phyloP scores from a whole-genome alignment of 1,140 invertebrate species.

The Agrypnia vestita region DNA sequence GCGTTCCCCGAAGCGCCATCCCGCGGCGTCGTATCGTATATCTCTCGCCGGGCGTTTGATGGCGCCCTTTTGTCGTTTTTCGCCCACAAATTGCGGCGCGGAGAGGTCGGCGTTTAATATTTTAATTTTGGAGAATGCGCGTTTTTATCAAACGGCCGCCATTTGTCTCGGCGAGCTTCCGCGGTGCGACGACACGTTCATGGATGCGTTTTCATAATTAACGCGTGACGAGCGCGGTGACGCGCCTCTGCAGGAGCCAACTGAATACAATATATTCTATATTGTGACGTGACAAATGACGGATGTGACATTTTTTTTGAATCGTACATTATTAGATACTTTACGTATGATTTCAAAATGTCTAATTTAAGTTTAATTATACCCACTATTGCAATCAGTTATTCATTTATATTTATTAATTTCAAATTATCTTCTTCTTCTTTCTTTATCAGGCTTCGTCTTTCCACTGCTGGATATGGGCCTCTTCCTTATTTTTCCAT shows the following conservation, averaged over 20 bases:
- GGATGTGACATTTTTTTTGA: background rate
- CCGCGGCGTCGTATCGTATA: constrained; percentile 25
- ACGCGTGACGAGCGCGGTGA: background rate
- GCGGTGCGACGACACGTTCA: background rate
- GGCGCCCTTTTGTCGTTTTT: constrained; percentile 12
- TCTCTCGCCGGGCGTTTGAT: constrained; percentile 21
- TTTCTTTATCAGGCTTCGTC: too few species aligned
- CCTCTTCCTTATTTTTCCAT: too few species aligned
- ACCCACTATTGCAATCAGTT: too few species aligned
- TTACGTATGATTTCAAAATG: too few species aligned
- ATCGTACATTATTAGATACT: too few species aligned
- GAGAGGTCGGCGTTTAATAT: background rate
- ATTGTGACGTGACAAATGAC: background rate
- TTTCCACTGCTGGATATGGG: too few species aligned
- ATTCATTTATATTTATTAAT: too few species aligned
- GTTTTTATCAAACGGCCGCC: background rate
- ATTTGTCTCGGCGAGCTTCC: background rate
- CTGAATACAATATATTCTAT: background rate
- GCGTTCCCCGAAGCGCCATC: constrained; percentile 27
- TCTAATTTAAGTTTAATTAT: too few species aligned
- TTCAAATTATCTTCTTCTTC: too few species aligned
- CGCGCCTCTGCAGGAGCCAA: background rate
- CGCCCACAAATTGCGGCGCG: background rate
- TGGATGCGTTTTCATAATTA: background rate
- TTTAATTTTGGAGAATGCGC: background rate